These are phyloP conservation scores for Felis catus DNA, from an alignment of 2,113 vertebrate genomes.

Conservation along the genomic window F.catus_Fca126_mat1.0 CM031416.1:39439501-39440000, in stretches of 20 bases:
- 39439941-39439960: background rate
- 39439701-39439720: background rate
- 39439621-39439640: background rate
- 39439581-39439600: background rate
- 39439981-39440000: background rate
- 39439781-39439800: background rate
- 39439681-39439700: background rate
- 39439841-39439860: background rate
- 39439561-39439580: background rate
- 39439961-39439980: background rate
- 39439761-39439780: background rate
- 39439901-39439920: background rate
- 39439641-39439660: background rate
- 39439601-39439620: background rate
- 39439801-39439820: background rate
- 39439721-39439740: background rate
- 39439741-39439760: background rate
- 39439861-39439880: background rate
- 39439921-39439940: background rate
- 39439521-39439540: background rate
- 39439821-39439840: background rate
- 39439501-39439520: background rate
- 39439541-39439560: background rate
- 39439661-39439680: background rate
- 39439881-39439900: background rate